Percentiles rank a stretch among this genome's conserved stretches.
Evolutionary conservation across 2,888 invertebrate genomes (phyloP).

Genomic region (Odontocolon sp.): DNA sequence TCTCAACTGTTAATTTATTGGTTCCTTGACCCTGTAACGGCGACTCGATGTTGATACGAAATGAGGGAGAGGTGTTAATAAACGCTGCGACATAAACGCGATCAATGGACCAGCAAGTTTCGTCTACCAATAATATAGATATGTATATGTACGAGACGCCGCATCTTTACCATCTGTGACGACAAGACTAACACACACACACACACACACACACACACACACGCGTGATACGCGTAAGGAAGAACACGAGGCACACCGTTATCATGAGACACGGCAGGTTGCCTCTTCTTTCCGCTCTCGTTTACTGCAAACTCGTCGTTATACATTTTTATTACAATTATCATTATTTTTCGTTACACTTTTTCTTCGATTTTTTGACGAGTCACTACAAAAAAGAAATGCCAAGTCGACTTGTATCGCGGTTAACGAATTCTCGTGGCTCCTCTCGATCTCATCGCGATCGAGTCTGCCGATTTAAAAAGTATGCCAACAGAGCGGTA

Average conservation of each 20-base stretch:
- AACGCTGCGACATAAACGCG: constrained; percentile 40
- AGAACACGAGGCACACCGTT: constrained; percentile 43
- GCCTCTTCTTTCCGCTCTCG: neutral
- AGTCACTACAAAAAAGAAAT: constrained; percentile 5
- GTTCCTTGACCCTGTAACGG: constrained; percentile 18
- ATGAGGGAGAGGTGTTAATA: constrained; percentile 9
- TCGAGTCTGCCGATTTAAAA: neutral
- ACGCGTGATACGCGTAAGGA: neutral
- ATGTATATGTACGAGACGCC: neutral
- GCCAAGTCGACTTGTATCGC: neutral
- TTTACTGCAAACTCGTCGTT: neutral
- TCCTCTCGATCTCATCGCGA: constrained; percentile 23
- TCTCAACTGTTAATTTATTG: neutral
- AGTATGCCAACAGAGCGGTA: constrained; percentile 18
- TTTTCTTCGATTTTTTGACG: no score
- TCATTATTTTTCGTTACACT: no score
- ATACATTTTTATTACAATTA: no score
- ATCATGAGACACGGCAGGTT: constrained; percentile 45
- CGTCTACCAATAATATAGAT: neutral
- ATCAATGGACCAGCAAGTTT: constrained; percentile 18
- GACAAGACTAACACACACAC: constrained; percentile 7
- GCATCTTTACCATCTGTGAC: constrained; percentile 2
- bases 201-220: neutral
- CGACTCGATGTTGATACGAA: neutral
- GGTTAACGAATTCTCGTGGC: constrained; percentile 15